Evolutionary conservation across 2,888 invertebrate genomes (phyloP).

Genomic region (Ptilodon capucinus): DNA sequence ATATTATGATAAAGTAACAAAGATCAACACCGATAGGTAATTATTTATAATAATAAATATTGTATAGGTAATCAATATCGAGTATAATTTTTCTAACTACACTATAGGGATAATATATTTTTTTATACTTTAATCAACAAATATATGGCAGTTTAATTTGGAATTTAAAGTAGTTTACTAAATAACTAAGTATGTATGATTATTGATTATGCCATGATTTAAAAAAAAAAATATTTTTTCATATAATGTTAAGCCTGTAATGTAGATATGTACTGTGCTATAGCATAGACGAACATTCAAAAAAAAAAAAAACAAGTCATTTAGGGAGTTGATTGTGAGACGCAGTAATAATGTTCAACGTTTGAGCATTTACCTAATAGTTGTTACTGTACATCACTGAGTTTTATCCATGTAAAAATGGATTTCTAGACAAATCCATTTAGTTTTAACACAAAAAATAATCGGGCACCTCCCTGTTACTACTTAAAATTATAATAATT

Average conservation of each 20-base stretch:
- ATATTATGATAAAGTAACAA: neutral
- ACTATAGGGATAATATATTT: slow-evolving; percentile 4
- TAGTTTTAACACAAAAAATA: slow-evolving; percentile 1
- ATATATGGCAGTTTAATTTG: neutral
- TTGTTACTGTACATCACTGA: too few species aligned
- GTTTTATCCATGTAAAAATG: too few species aligned
- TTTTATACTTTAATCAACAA: neutral
- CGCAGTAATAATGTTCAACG: too few species aligned
- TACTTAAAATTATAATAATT: slow-evolving; percentile 30
- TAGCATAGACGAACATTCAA: too few species aligned
- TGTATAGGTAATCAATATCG: slow-evolving; percentile 44
- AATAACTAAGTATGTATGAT: too few species aligned
- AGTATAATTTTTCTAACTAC: slow-evolving; percentile 47
- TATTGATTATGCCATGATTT: neutral
- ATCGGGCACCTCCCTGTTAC: slow-evolving; percentile 7
- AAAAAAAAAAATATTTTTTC: neutral
- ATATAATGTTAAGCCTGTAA: neutral
- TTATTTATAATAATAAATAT: slow-evolving; percentile 23
- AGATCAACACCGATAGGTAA: neutral
- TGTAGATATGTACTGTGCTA: neutral
- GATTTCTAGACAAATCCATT: neutral
- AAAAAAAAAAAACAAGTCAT: too few species aligned
- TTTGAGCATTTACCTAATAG: too few species aligned
- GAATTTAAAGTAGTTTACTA: neutral
- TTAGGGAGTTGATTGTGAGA: too few species aligned